phyloP scores from a whole-genome alignment of 92 coral and sea anemone genomes.

The Chrysogorgia sp. region DNA sequence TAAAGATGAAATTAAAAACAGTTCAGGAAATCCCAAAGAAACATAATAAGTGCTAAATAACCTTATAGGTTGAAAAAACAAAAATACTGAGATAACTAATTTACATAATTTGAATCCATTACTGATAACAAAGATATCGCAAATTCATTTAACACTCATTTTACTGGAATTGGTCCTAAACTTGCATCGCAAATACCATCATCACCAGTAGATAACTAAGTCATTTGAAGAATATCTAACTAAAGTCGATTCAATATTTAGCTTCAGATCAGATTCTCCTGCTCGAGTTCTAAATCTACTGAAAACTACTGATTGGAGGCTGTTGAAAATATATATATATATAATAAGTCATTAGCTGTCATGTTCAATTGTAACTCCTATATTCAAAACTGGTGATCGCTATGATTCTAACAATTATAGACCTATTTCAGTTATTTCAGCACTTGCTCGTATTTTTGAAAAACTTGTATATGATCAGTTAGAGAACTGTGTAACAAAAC shows the following conservation, averaged over 20 bases:
- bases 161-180: conserved; percentile 44
- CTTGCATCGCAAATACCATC: conserved; percentile 45
- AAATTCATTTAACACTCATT: conserved; percentile 37
- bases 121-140: conserved; percentile 47
- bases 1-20: conserved; percentile 31
- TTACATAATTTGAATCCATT: conserved; percentile 11
- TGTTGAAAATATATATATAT: conserved; percentile 12
- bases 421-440: background rate
- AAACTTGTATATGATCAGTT: conserved; percentile 49
- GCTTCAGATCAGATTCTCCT: background rate
- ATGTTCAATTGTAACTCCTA: conserved; percentile 47
- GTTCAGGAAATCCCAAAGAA: conserved; percentile 35
- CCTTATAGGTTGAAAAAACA: conserved; percentile 30
- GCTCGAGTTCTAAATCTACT: conserved; percentile 22
- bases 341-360: no score
- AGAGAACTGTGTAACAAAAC: conserved; percentile 16
- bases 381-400: conserved; percentile 29
- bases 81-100: conserved; percentile 15
- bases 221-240: conserved; percentile 12
- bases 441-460: conserved; percentile 34
- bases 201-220: background rate
- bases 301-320: background rate
- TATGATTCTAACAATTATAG: background rate
- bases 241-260: conserved; percentile 9
- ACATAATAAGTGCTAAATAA: conserved; percentile 47